Base-by-base conservation (phyloP, 2,797 vertebrate species). In the Smutsia temminckii region DNA sequence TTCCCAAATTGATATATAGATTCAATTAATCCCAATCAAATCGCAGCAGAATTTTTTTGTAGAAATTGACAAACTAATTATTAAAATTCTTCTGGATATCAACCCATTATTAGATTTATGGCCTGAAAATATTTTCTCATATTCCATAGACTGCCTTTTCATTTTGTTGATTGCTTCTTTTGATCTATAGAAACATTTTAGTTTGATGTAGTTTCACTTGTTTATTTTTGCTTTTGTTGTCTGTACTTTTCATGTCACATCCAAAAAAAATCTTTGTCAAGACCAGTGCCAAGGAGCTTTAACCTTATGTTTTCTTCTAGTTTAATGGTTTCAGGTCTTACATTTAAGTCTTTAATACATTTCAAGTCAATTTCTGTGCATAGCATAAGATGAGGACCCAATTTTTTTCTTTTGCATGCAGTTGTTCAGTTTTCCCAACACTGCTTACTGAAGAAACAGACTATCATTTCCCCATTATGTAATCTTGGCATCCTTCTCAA, bases 11-110 rank as follows among this genome's bases (percentile, higher is more conserved):
- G 59, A 95, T 49, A 53, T 94, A 61, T 42, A 42, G 23, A 84
- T 34, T 94, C 53, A 88, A 32, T 51, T 20, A 93, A 78, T 88
- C 40, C 12, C 46, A n/a, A 71, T 53, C 53, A 80, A 71, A 92
- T 78, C 40, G 27, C 21, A 85, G 7, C 40, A 85, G 29, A 6
- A 6, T 18, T 92, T 78, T 78, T 91, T 23, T 20, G 23, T 20
- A 90, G 59, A 86, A 94, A 53, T 80, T 93, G 84, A 93, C 1
- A 89, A 85, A 68, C 59, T 89, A 27, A 89, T 64, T 57, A 89
- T 71, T 68, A 85, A 95, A 95, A 85, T 49, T 55, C 13, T 93
- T 74, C 85, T 63, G 40, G 37, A 78, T 68, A 79, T 74, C 80
- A 80, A 61, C 16, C 12, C 17, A 2, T 80, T 80, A 72, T 46